phyloP scores from a whole-genome alignment of 1,140 invertebrate genomes.

The Drosophila auraria region DNA sequence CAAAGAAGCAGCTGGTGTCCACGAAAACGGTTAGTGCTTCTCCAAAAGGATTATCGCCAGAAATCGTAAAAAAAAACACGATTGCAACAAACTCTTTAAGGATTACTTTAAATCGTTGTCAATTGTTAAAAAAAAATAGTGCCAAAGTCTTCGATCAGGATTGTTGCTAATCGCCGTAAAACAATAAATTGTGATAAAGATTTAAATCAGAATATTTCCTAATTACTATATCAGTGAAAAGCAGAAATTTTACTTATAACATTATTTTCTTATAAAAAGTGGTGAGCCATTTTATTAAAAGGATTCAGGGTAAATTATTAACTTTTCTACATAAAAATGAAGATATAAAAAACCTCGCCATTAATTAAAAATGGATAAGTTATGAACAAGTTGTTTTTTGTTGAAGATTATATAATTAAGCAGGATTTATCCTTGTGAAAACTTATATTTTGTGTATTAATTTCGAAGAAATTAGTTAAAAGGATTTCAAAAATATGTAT shows the following conservation, averaged over 20 bases:
- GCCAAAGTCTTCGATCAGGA: background rate
- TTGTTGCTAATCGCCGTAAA: background rate
- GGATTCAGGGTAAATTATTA: too few species aligned
- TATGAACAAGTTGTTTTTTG: background rate
- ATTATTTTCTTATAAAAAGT: background rate
- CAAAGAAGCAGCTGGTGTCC: conserved; percentile 57
- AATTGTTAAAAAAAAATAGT: background rate
- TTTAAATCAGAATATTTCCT: background rate
- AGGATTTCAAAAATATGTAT: background rate
- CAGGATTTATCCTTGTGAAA: too few species aligned
- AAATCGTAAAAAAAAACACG: background rate
- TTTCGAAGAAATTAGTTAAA: background rate
- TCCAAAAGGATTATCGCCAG: conserved; percentile 17
- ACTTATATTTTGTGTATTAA: background rate
- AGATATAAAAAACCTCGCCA: background rate
- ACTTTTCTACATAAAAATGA: background rate
- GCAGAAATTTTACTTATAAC: background rate
- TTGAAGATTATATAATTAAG: background rate
- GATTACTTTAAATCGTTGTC: background rate
- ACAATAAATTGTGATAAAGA: background rate
- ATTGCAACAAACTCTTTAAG: conserved; percentile 2
- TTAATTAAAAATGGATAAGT: background rate
- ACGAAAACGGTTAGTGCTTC: conserved; percentile 68
- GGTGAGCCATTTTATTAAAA: background rate
- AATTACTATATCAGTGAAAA: background rate